Evolutionary conservation across 2,797 vertebrate genomes (phyloP).

Genomic region (Anguilla anguilla): DNA sequence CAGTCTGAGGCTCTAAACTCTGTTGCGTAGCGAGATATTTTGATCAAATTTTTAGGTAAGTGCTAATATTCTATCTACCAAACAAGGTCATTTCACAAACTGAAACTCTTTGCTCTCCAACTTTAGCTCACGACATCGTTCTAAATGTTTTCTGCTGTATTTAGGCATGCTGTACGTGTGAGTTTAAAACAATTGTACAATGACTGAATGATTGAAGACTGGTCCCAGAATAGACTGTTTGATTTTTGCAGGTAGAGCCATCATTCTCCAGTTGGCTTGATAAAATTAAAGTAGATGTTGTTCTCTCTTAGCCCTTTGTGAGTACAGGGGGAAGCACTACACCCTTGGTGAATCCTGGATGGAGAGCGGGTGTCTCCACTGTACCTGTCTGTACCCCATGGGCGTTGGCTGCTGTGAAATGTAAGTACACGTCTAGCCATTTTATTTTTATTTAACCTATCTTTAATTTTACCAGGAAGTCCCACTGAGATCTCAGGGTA

Average conservation of each 20-base stretch:
- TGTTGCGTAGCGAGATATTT: not conserved
- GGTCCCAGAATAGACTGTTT: not conserved
- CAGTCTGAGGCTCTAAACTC: not conserved
- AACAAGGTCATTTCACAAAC: not conserved
- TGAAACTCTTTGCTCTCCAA: not conserved
- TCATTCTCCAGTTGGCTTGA: not conserved
- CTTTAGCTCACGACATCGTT: not conserved
- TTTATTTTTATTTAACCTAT: not conserved
- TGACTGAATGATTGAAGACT: not conserved
- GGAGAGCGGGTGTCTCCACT: slow-evolving; percentile 85
- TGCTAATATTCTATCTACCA: not conserved
- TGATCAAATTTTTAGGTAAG: not conserved
- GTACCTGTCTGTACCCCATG: slow-evolving; percentile 89
- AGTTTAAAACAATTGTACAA: not conserved
- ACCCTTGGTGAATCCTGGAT: slow-evolving; percentile 88
- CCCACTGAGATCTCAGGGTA: not conserved
- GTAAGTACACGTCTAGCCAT: slow-evolving; percentile 69
- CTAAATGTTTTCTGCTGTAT: not conserved
- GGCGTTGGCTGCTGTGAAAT: slow-evolving; percentile 93
- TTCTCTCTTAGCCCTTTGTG: slow-evolving; percentile 76
- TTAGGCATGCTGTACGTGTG: not conserved
- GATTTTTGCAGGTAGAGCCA: not conserved
- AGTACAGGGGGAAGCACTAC: slow-evolving; percentile 78
- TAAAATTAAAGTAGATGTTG: not conserved
- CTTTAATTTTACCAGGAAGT: not conserved